These are phyloP conservation scores for Clarias pachynema DNA, from an alignment of 2,797 vertebrate genomes.

Conservation along the genomic window DNA sequence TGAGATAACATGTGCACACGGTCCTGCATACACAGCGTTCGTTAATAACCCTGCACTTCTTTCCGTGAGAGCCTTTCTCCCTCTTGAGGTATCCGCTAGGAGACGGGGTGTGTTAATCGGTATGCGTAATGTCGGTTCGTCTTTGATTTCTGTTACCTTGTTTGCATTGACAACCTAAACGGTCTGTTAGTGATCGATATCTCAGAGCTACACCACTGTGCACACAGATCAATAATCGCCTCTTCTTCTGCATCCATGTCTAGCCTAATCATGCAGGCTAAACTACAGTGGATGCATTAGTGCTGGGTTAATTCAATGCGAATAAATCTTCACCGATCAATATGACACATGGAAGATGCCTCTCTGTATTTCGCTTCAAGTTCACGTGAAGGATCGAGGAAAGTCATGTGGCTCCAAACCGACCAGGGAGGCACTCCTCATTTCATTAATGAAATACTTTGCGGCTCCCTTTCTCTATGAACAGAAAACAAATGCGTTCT, in stretches of 20 bases:
- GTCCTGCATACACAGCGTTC: conserved; percentile 21
- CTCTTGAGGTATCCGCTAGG: background rate
- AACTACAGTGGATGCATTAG: conserved; percentile 36
- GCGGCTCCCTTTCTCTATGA: background rate
- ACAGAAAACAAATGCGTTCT: background rate
- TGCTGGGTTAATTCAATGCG: conserved; percentile 34
- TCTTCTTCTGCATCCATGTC: conserved; percentile 38
- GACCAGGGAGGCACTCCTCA: background rate
- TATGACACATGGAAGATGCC: conserved; percentile 18
- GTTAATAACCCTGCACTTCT: background rate
- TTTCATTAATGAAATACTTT: background rate
- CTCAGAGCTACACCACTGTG: conserved; percentile 2
- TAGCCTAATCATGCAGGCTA: conserved; percentile 41
- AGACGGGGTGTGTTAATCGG: conserved; percentile 3
- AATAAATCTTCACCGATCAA: conserved; percentile 36
- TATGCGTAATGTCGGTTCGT: conserved; percentile 10
- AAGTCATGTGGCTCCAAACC: background rate
- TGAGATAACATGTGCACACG: conserved; percentile 28
- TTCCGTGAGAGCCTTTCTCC: background rate
- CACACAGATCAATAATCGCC: conserved; percentile 41
- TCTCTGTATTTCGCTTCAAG: background rate
- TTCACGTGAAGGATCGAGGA: background rate
- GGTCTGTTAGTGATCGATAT: conserved; percentile 48
- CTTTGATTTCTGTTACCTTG: conserved; percentile 26
- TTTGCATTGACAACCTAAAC: conserved; percentile 41